Conservation (phyloP, 2,113 vertebrate species). For the Ramphastos sulfuratus region DNA sequence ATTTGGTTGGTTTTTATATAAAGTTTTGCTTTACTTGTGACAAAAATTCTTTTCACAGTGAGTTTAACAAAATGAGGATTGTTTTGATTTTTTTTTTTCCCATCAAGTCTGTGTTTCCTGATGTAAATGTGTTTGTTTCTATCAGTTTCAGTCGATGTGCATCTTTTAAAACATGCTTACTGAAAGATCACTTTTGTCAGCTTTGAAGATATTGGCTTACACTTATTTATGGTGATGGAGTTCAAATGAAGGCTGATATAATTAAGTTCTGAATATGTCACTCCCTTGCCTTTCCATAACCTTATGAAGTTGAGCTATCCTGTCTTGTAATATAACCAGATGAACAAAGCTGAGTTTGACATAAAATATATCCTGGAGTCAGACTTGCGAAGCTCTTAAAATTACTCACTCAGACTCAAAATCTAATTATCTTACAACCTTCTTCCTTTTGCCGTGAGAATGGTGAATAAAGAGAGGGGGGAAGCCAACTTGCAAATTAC, state of each 20-base stretch:
- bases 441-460: constrained; percentile 10
- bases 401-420: constrained; percentile 29
- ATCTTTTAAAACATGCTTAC: neutral
- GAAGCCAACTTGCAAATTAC: neutral
- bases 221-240: neutral
- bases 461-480: constrained; percentile 2
- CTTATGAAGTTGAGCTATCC: neutral
- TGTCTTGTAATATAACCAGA: neutral
- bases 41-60: neutral
- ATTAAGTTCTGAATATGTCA: neutral
- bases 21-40: neutral
- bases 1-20: neutral
- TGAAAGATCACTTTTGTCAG: neutral
- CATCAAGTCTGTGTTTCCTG: neutral
- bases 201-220: neutral
- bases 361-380: constrained; percentile 33
- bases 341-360: constrained; percentile 34
- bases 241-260: constrained; percentile 14
- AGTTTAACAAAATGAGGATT: neutral
- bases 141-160: neutral
- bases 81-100: neutral
- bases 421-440: constrained; percentile 51
- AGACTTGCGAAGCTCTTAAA: constrained; percentile 45
- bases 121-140: neutral
- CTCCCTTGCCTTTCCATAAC: neutral